Base-by-base conservation (phyloP, 30 jellyfish, hydroid and myxozoan species). In the Aurelia sp. region DNA sequence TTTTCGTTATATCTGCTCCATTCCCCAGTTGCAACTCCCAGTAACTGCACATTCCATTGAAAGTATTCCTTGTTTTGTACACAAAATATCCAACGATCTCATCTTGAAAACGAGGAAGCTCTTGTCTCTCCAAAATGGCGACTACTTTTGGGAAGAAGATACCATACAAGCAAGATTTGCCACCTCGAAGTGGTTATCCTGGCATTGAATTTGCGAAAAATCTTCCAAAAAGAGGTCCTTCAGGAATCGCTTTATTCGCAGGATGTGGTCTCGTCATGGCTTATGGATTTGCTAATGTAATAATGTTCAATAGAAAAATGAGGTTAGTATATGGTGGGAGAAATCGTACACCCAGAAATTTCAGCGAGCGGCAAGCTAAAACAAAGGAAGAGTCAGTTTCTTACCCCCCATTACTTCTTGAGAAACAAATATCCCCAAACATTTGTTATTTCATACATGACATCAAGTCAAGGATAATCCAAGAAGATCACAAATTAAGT, bases 181-280 rank as follows among this genome's bases (percentile, higher is more conserved):
- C 99, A 47, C 99, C 98, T 20, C 95, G 91, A 13, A 92, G 96
- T 77, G 99, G 99, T 69, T 95, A 95, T 81, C 96, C 97, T 30
- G 92, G 83, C 53, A 59, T 90, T 6, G 87, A 62, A 27, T 79
- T 37, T 80, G 96, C 94, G 53, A 70, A 92, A 67, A 86, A 95
- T 50, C 68, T 95, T 15, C 98, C 98, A 19, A 86, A 86, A 81
- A 86, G 99, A 75, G 99, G 99, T 13, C 87, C 83, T 13, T 82
- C 99, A 23, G 99, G 99, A n/a, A 13, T 71, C 55, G 93, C 87
- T 17, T 62, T 95, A 74, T 85, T 95, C 81, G 87, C 82, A 27
- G 91, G 96, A 50, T 89, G 99, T 67, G 90, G 79, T 23, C 90
- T 85, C 9, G 81, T 86, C 66, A 89, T 90, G 99, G 87, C 89